Evolutionary conservation across 2,797 vertebrate species (phyloP).

Genomic region (Eulemur mongoz): DNA sequence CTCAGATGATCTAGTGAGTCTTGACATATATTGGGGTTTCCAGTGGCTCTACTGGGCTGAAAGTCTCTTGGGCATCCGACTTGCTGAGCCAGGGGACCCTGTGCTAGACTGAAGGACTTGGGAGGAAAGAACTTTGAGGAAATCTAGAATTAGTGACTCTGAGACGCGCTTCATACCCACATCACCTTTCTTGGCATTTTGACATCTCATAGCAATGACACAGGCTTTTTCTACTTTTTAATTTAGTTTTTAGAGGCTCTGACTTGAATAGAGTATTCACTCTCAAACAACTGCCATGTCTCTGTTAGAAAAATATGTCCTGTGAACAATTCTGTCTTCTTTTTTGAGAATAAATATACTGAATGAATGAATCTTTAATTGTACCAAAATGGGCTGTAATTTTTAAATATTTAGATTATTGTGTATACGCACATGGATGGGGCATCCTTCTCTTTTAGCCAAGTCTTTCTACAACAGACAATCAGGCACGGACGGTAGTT

Average conservation of each 20-base stretch:
- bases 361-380: not conserved
- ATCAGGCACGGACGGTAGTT: not conserved
- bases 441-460: not conserved
- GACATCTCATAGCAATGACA: not conserved
- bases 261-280: not conserved
- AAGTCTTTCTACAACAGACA: not conserved
- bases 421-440: not conserved
- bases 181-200: not conserved
- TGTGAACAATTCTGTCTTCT: not conserved
- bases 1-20: no score
- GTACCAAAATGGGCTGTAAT: not conserved
- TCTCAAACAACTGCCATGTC: not conserved
- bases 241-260: not conserved
- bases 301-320: not conserved
- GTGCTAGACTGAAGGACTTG: not conserved
- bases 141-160: no score
- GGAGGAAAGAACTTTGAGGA: no score
- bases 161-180: not conserved
- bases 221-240: not conserved
- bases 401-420: not conserved
- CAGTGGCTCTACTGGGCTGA: no score
- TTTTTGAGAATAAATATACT: not conserved
- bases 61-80: not conserved
- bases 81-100: not conserved
- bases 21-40: not conserved